Base-by-base conservation (phyloP, 2,113 vertebrate genomes). In the Tenrec ecaudatus region DNA sequence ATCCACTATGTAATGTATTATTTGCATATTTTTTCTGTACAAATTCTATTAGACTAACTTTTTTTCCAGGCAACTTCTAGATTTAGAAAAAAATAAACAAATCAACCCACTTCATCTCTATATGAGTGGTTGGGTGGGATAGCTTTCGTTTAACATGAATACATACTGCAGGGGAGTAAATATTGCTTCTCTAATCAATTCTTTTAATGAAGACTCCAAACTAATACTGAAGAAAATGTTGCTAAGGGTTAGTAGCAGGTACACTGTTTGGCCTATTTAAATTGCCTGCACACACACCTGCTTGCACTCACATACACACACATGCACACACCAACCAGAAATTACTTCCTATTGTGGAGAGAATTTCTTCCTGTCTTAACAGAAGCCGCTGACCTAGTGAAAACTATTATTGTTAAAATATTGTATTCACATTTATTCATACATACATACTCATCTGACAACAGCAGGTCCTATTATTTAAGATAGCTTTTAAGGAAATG, bases 381-480 rank as follows among this genome's bases (percentile, higher is more conserved):
- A 93, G 16, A 92, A 82, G 15, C 1, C 96, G 23, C 43, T 97
- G 86, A 96, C 58, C 19, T 75, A 40, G 27, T 76, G 43, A 81
- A 31, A 19, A 85, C 69, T 78, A 69, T 66, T 86, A 36, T 95
- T 94, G n/a, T 94, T 79, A 93, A 82, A 10, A 62, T 78, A 73
- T 83, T 92, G 4, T 8, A 90, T 29, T 82, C 22, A 0, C 33
- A 64, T 94, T 97, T 94, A 77, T 33, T 40, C 2, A 80, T 10
- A 84, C 29, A 64, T n/a, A 71, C 33, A 38, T 0, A 14, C 0
- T 81, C 22, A 69, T 20, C 86, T 89, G 38, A 88, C 58, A 77
- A 91, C 27, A 95, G 69, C 25, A 90, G 85, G 31, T 66, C 89
- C 58, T 71, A 87, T 95, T 95, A 93, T 95, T 97, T 97, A 76